Evolutionary conservation across 1,140 invertebrate genomes (phyloP), one percentile per base, ranked within the genome.

Genomic region (Trachymyrmex septentrionalis): DNA sequence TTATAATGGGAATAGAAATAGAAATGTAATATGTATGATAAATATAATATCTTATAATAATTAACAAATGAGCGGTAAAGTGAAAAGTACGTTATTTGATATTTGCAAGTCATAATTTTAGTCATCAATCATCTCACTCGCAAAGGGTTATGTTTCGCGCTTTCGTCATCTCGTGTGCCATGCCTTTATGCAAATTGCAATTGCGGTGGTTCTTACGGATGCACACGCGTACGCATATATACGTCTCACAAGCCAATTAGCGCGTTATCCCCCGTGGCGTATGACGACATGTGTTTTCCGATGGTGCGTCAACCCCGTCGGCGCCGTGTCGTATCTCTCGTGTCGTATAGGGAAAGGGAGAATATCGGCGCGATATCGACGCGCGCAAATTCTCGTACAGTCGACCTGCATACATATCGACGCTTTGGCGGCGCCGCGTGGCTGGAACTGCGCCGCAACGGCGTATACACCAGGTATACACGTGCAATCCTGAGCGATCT

Each of bases 401-500:
- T 84, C 84, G 91, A 90, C 78, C 86, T 93, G 94, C 94, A 94
- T 95, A 94, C 92, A 94, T 94, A 94, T 94, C 91, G 93, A 88
- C 81, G 87, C 85, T 92, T 94, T 93, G 89, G 86, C 78, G 92
- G 92, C 90, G 71, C 92, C 92, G 88, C 91, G 91, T 94, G 92
- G 92, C 90, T 92, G 88, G 86, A 93, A 94, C 86, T 93, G 87
- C 91, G 16, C 89, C 92, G 53, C 72, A 10, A 55, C 10, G 5
- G 9, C 38, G 19, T 34, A 30, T 38, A 9, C 34, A 38, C 27
- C 21, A 77, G 16, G n/a, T 55, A 85, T 19, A 44, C 53, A 76
- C n/a, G 50, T 77, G 16, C 44, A 38, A 55, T 77, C 59, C 57
- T 64, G 48, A 64, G 59, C 82, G 73, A 85, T 76, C 38, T 69